A percentile compares a stretch with the other conserved stretches of the same genome.
Conservation (phyloP, 2,797 vertebrate genomes). For the Falco berigora region DNA sequence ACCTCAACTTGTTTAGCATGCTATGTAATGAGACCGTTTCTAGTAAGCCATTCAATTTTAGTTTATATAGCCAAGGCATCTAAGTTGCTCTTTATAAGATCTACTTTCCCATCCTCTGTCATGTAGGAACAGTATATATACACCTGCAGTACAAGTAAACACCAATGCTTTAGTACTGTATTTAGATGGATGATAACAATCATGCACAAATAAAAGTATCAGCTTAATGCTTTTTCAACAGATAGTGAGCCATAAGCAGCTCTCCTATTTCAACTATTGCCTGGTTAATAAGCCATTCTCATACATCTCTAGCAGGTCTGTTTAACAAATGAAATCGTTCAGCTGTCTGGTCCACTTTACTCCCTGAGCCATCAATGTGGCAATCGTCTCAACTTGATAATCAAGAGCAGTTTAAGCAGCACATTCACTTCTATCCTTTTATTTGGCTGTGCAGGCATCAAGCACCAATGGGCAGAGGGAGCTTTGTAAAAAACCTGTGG, state of each 20-base stretch:
- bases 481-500: neutral
- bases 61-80: neutral
- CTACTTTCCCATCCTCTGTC: neutral
- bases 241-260: too few species aligned
- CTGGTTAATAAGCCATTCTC: neutral
- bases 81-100: neutral
- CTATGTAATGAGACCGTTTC: neutral
- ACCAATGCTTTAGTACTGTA: neutral
- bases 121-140: neutral
- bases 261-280: neutral
- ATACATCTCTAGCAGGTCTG: neutral
- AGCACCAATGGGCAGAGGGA: neutral
- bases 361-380: neutral
- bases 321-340: neutral
- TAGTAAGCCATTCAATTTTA: neutral
- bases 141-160: neutral
- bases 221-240: neutral
- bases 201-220: neutral
- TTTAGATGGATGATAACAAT: neutral
- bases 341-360: neutral
- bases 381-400: neutral
- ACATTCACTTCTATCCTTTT: neutral
- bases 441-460: neutral
- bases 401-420: neutral
- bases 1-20: neutral